These are phyloP conservation scores for pig (Sus scrofa) DNA, from an alignment of 2,113 vertebrate species.

Conservation along the genomic window DNA sequence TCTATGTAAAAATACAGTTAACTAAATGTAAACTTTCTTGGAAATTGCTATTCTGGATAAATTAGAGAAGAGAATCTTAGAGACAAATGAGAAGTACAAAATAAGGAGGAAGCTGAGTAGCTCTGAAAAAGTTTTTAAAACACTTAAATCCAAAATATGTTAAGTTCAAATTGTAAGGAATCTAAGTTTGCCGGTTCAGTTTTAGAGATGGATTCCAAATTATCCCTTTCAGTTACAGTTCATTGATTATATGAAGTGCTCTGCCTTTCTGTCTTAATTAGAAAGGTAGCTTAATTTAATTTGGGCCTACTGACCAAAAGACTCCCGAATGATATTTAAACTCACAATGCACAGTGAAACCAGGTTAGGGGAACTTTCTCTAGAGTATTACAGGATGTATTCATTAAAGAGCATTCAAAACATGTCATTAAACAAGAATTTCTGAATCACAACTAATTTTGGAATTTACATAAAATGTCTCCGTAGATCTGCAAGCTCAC, in stretches of 20 bases:
- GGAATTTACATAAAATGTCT: slow-evolving; percentile 67
- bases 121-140: slow-evolving; percentile 10
- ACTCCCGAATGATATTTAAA: slow-evolving; percentile 81
- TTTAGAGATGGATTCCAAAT: slow-evolving; percentile 64
- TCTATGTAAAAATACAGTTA: not conserved
- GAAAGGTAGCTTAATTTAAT: slow-evolving; percentile 84
- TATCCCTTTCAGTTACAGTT: slow-evolving; percentile 44
- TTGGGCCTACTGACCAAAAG: slow-evolving; percentile 81
- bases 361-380: slow-evolving; percentile 68
- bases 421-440: slow-evolving; percentile 75
- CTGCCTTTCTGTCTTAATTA: slow-evolving; percentile 81
- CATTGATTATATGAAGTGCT: slow-evolving; percentile 48
- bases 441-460: slow-evolving; percentile 66
- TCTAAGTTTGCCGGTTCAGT: slow-evolving; percentile 29
- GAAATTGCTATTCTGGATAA: not conserved
- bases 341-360: slow-evolving; percentile 81
- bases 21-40: not conserved
- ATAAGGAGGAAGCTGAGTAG: not conserved
- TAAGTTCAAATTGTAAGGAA: not conserved
- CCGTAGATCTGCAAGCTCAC: slow-evolving; percentile 23
- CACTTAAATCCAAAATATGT: not conserved
- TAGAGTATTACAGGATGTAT: slow-evolving; percentile 4
- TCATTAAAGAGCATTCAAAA: slow-evolving; percentile 35
- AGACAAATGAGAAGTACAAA: slow-evolving; percentile 19
- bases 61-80: slow-evolving; percentile 21